These are phyloP conservation scores for Heliconius ethilla DNA, from an alignment of 2,888 invertebrate species.

Conservation along the genomic window DNA sequence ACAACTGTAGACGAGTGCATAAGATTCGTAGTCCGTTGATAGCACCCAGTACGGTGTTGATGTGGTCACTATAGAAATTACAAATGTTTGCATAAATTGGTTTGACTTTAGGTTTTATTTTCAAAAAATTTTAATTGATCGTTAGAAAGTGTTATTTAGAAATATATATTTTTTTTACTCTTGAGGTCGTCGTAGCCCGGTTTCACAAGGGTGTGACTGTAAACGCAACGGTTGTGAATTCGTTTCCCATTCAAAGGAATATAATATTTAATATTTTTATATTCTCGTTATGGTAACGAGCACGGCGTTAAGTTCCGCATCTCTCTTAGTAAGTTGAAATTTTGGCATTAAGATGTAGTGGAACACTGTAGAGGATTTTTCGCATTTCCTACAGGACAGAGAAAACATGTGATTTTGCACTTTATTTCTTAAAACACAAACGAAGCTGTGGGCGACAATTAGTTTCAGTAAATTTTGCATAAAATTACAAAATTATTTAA, in stretches of 20 bases:
- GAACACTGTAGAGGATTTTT: neutral
- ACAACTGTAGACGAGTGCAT: slow-evolving; percentile 85
- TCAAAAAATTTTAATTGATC: neutral
- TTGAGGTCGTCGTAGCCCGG: too few species aligned
- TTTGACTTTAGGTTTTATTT: neutral
- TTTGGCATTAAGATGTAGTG: too few species aligned
- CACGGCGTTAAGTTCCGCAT: too few species aligned
- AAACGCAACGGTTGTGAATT: too few species aligned
- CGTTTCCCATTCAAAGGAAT: too few species aligned
- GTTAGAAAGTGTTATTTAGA: neutral
- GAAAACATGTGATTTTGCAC: neutral
- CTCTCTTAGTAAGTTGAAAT: too few species aligned
- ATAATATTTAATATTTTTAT: too few species aligned
- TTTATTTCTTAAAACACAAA: neutral
- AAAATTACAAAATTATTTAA: neutral
- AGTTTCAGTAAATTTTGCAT: neutral
- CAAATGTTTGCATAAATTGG: neutral
- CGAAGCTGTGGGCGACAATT: neutral
- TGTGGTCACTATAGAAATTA: slow-evolving; percentile 56
- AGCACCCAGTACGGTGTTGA: slow-evolving; percentile 82
- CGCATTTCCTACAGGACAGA: neutral
- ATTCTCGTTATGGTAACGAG: too few species aligned
- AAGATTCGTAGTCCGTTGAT: slow-evolving; percentile 84
- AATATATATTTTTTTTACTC: neutral
- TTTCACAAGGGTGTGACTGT: too few species aligned